Evolutionary conservation across 2,888 invertebrate species (phyloP), one percentile per base, ranked within the genome.

Genomic region (Nomada hirtipes): DNA sequence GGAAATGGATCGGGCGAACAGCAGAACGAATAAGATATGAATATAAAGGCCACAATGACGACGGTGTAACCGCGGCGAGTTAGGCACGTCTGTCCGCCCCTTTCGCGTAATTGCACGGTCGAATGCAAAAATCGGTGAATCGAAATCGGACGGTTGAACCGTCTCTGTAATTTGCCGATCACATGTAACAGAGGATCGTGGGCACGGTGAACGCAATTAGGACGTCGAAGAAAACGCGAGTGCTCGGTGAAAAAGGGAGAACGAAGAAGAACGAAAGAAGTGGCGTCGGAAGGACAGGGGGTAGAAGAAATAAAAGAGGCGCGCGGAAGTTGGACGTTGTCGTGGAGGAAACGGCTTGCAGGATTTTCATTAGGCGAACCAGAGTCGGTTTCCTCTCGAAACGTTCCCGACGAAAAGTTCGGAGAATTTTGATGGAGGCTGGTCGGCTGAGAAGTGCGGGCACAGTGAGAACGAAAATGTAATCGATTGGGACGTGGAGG

Each of bases 341-440:
- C 73, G 60, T 36, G 74, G 52, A 52, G 60, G 70, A 71, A 71
- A 71, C 80, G 47, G 64, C 36, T 57, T 63, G 59, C 18, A 63
- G 74, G 79, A 78, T 77, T 83, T 86, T 87, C 84, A 85, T 86
- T 83, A 83, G 78, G 59, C 73, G 86, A 71, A 81, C 84, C 82
- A 55, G 67, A 67, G 63, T 74, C 68, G 57, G 71, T 68, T 80
- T 79, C 71, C 79, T 59, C 68, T 55, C 50, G 59, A 23, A 11
- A 59, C 59, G 65, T 50, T 29, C 61, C 53, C 23, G 50, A 44
- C 59, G 82, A 63, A 82, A 86, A 79, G 69, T 86, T 78, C 55
- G 63, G 60, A 64, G 72, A 79, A 83, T 83, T 83, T 80, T 76
- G 69, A 80, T 68, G 64, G 72, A 60, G 64, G 36, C 47, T 11